phyloP scores from a whole-genome alignment of 2,113 vertebrate species.

The Phrynocephalus versicolor region DNA sequence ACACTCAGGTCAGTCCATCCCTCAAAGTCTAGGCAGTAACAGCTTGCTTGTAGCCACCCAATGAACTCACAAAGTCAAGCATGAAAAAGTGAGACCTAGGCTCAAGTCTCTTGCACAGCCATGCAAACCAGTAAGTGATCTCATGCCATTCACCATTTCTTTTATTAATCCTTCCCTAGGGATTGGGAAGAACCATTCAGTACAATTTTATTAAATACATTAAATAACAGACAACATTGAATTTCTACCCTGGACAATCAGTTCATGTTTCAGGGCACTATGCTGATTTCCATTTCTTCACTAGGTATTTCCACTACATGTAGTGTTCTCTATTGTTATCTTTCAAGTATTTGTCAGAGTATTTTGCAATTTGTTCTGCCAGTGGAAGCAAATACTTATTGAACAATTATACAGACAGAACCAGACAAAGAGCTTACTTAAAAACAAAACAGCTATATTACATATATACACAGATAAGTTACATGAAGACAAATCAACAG shows the following conservation, averaged over 20 bases:
- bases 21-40: neutral
- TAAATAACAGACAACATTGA: neutral
- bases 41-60: neutral
- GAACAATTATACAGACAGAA: too few relatives aligned
- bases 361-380: too few relatives aligned
- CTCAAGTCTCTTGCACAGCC: neutral
- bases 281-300: neutral
- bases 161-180: neutral
- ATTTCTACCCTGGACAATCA: neutral
- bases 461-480: too few relatives aligned
- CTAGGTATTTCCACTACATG: too few relatives aligned
- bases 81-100: neutral
- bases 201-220: neutral
- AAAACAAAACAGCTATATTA: too few relatives aligned
- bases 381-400: too few relatives aligned
- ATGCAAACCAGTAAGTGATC: neutral
- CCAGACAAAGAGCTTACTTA: too few relatives aligned
- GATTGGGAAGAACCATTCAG: neutral
- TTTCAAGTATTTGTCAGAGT: too few relatives aligned
- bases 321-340: too few relatives aligned
- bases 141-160: neutral
- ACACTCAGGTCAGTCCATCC: neutral
- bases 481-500: too few relatives aligned
- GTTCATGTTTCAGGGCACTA: neutral
- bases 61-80: neutral